These are phyloP conservation scores for Xiphophorus couchianus DNA, from an alignment of 2,113 vertebrate genomes.

Conservation along the genomic window DNA sequence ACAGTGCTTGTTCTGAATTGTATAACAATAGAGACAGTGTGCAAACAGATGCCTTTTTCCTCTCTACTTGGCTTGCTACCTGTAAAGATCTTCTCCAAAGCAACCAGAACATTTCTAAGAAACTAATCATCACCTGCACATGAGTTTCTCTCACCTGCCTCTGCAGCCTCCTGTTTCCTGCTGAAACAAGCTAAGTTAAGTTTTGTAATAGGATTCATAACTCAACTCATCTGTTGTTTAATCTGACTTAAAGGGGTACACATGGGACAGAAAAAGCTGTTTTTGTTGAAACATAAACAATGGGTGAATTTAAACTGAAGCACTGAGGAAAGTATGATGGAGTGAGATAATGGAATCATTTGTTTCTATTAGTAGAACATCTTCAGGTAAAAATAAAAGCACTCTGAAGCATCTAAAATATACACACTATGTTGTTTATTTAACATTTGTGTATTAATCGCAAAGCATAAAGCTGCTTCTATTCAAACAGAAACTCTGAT, in stretches of 20 bases:
- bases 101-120: conserved; percentile 46
- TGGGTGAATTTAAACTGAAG: conserved; percentile 1
- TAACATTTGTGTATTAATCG: neutral
- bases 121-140: conserved; percentile 60
- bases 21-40: conserved; percentile 7
- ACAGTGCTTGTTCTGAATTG: conserved; percentile 2
- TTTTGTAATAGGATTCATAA: conserved; percentile 16
- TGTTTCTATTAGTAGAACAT: neutral
- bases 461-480: neutral
- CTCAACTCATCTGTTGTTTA: conserved; percentile 4
- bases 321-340: neutral
- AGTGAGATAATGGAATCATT: neutral
- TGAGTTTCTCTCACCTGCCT: conserved; percentile 62
- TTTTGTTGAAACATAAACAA: conserved; percentile 18
- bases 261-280: conserved; percentile 4
- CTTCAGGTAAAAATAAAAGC: neutral
- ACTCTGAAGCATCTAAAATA: neutral
- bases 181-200: conserved; percentile 28
- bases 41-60: conserved; percentile 18
- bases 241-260: conserved; percentile 17
- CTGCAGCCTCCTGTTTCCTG: conserved; percentile 56
- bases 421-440: neutral
- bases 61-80: conserved; percentile 11
- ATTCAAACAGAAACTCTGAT: neutral
- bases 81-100: conserved; percentile 39